Evolutionary conservation across 1,140 invertebrate genomes (phyloP).

Genomic region (Maconellicoccus hirsutus): DNA sequence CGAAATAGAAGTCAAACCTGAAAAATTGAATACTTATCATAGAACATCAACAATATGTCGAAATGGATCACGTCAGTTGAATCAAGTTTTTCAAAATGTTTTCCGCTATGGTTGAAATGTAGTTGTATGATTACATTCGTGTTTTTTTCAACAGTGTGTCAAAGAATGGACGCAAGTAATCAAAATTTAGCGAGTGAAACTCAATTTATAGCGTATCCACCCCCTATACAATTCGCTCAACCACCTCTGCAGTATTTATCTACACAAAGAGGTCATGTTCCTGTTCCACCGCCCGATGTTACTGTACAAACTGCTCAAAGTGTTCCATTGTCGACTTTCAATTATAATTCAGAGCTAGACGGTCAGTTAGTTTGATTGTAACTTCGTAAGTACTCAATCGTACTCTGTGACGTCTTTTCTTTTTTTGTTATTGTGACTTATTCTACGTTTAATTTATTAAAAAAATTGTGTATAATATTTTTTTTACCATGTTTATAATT

Average conservation of each 20-base stretch:
- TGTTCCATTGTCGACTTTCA: conserved; percentile 15
- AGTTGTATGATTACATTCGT: neutral
- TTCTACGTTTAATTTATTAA: neutral
- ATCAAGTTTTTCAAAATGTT: neutral
- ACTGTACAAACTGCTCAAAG: conserved; percentile 28
- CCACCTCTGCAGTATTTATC: conserved; percentile 29
- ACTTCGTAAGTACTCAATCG: neutral
- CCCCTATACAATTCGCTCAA: conserved; percentile 33
- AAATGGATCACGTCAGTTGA: neutral
- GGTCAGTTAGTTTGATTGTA: conserved; percentile 20
- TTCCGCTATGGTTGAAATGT: neutral
- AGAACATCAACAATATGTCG: conserved; percentile 11
- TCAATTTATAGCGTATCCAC: conserved; percentile 36
- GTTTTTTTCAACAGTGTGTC: neutral
- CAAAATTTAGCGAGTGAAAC: conserved; percentile 35
- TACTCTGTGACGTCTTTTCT: too few species aligned
- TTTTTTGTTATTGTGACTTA: too few species aligned
- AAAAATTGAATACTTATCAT: conserved; percentile 11
- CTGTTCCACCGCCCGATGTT: conserved; percentile 31
- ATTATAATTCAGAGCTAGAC: conserved; percentile 15
- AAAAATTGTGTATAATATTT: neutral
- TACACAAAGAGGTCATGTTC: conserved; percentile 27
- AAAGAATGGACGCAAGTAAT: conserved; percentile 24
- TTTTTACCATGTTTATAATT: conserved; percentile 10
- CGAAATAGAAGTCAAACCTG: conserved; percentile 13